Base-by-base conservation (phyloP, 2,888 invertebrate genomes). In the Dasypolia templi region DNA sequence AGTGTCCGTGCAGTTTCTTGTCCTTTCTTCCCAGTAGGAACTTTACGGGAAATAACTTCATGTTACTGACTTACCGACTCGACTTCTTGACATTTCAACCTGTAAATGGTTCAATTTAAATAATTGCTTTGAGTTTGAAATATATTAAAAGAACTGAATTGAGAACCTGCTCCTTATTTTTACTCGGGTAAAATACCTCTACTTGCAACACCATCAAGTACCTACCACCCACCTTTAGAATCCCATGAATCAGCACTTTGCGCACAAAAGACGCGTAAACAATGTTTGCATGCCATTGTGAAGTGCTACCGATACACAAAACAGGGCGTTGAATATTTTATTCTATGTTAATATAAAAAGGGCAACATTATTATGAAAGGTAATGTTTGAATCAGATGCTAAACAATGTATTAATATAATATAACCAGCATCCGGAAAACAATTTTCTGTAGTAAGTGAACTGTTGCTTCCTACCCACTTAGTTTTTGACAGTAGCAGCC, bases 211-310 rank as follows among this genome's bases (percentile, higher is more conserved):
- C 61, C 26, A 67, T 69, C 49, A 39, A 75, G 26, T 53, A 67
- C 76, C 39, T 39, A 39, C 39, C 9, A 9, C 7, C 7, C 39
- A 74, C 65, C 72, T 76, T 82, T 61, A 51, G 32, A 64, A 55
- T 65, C 55, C 14, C 56, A 72, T 82, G 72, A 82, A 68, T 79
- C 76, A 65, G 69, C 82, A 55, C 29, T 75, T 42, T 12, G 26
- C 29, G 12, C 53, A 77, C 46, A 82, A 82, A 66, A 76, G 62
- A 67, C 44, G 55, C 19, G 79, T 59, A 69, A 79, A 82, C 82
- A 82, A 82, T 81, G 62, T 75, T 69, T 64, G 68, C 66, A 59
- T 39, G 39, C 49, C 51, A 81, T 68, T 64, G 71, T 78, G 65
- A 67, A 79, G 63, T 71, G 61, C 55, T 64, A 51, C 67, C n/a